phyloP scores from a whole-genome alignment of 2,113 vertebrate species.

The Dissostichus mawsoni region DNA sequence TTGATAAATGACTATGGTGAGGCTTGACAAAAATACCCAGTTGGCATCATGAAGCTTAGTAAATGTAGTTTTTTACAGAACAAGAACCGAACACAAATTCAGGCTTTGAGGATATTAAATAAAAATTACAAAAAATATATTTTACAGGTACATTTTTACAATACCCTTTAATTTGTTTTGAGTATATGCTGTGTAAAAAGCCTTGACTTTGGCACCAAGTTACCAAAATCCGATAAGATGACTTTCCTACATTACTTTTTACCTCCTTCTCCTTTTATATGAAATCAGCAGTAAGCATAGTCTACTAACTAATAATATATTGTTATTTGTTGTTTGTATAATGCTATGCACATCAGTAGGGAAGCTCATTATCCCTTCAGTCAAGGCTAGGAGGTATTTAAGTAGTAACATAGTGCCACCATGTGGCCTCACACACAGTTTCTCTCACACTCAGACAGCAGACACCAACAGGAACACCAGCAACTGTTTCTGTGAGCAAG shows the following conservation, averaged over 20 bases:
- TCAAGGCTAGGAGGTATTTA: neutral
- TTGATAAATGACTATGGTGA: neutral
- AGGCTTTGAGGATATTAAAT: neutral
- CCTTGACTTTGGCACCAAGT: neutral
- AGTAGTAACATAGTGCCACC: slow-evolving; percentile 56
- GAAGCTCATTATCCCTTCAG: neutral
- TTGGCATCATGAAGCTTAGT: neutral
- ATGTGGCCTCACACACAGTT: slow-evolving; percentile 35
- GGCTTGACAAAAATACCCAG: neutral
- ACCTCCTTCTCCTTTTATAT: neutral
- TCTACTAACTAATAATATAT: neutral
- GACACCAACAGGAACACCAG: neutral
- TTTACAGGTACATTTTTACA: too few relatives aligned
- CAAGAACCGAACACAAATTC: too few relatives aligned
- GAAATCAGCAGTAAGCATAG: neutral
- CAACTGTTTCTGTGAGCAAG: neutral
- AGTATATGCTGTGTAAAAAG: too few relatives aligned
- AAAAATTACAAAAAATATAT: too few relatives aligned
- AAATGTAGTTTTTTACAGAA: neutral
- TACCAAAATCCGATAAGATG: neutral
- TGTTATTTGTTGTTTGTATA: neutral
- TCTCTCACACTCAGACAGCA: neutral
- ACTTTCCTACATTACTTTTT: neutral
- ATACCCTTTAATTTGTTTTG: too few relatives aligned
- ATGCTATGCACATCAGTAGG: neutral